A percentile compares a stretch with the other conserved stretches of the same genome.
Evolutionary conservation across 2,797 vertebrate species (phyloP).

Genomic region (Rhadinocentrus ornatus): DNA sequence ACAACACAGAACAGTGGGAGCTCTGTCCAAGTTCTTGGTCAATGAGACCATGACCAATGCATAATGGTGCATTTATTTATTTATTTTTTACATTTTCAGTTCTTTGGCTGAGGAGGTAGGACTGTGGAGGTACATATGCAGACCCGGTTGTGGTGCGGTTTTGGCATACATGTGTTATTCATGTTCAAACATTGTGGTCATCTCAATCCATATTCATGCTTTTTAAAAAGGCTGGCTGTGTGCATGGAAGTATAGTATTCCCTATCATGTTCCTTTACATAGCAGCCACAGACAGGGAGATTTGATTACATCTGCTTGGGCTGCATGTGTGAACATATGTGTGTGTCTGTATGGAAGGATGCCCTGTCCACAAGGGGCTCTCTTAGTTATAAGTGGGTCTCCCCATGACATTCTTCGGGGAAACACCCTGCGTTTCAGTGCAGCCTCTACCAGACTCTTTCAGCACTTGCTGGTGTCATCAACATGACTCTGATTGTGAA

Average conservation of each 20-base stretch:
- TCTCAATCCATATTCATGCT: constrained; percentile 82
- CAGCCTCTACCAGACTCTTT: constrained; percentile 56
- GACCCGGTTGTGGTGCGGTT: constrained; percentile 74
- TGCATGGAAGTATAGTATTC: constrained; percentile 70
- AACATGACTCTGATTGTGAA: constrained; percentile 59
- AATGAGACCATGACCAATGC: constrained; percentile 74
- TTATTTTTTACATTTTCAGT: constrained; percentile 71
- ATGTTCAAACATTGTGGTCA: constrained; percentile 83
- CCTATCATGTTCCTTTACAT: constrained; percentile 75
- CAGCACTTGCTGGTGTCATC: constrained; percentile 67
- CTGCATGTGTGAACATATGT: constrained; percentile 46
- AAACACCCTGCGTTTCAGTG: constrained; percentile 45
- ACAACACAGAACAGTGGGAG: constrained; percentile 68
- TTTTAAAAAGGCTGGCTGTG: constrained; percentile 70
- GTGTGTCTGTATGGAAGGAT: constrained; percentile 55
- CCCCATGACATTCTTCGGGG: constrained; percentile 50
- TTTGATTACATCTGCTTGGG: constrained; percentile 64
- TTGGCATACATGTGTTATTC: constrained; percentile 83
- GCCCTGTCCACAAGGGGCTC: constrained; percentile 57
- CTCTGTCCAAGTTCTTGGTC: constrained; percentile 70
- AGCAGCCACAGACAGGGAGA: constrained; percentile 69
- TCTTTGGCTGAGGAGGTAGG: constrained; percentile 44
- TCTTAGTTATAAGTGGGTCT: constrained; percentile 63
- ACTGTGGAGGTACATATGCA: constrained; percentile 63
- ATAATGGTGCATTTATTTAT: constrained; percentile 81